These are phyloP conservation scores for Aleiodes testaceus DNA, from an alignment of 2,888 invertebrate genomes.

Conservation along the genomic window DNA sequence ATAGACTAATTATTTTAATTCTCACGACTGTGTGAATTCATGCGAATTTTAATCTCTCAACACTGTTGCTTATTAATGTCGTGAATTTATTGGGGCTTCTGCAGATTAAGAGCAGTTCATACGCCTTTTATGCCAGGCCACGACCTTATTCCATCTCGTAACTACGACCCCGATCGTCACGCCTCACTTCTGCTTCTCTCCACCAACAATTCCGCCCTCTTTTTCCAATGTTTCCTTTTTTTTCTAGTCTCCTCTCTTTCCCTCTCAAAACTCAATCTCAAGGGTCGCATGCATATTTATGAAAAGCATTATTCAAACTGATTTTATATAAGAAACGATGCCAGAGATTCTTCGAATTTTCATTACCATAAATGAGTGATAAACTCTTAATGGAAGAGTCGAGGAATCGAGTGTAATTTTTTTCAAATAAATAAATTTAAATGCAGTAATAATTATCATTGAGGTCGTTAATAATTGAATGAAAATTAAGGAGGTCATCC, in stretches of 20 bases:
- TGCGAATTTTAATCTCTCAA: slow-evolving; percentile 24
- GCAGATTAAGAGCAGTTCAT: slow-evolving; percentile 23
- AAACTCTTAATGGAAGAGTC: slow-evolving; percentile 55
- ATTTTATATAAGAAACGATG: slow-evolving; percentile 69
- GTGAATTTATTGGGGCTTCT: not conserved
- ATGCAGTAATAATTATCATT: not conserved
- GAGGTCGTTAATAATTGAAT: not conserved
- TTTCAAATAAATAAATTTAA: not conserved
- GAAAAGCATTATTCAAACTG: slow-evolving; percentile 68
- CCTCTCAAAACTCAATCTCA: slow-evolving; percentile 47
- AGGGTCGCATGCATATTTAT: slow-evolving; percentile 67
- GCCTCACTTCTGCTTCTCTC: slow-evolving; percentile 57
- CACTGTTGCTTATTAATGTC: slow-evolving; percentile 7
- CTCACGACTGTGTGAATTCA: not conserved
- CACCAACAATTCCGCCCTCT: slow-evolving; percentile 41
- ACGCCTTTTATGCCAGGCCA: slow-evolving; percentile 51
- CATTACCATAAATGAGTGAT: slow-evolving; percentile 68
- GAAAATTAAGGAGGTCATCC: not conserved
- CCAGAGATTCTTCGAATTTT: slow-evolving; percentile 58
- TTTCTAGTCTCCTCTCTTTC: slow-evolving; percentile 34
- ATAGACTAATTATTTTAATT: too few species aligned
- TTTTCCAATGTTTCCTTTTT: not conserved
- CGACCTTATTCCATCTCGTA: slow-evolving; percentile 63
- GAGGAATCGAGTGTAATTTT: too few species aligned
- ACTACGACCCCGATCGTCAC: slow-evolving; percentile 65